phyloP scores from a whole-genome alignment of 2,797 vertebrate species.

The Propithecus perrieri region DNA sequence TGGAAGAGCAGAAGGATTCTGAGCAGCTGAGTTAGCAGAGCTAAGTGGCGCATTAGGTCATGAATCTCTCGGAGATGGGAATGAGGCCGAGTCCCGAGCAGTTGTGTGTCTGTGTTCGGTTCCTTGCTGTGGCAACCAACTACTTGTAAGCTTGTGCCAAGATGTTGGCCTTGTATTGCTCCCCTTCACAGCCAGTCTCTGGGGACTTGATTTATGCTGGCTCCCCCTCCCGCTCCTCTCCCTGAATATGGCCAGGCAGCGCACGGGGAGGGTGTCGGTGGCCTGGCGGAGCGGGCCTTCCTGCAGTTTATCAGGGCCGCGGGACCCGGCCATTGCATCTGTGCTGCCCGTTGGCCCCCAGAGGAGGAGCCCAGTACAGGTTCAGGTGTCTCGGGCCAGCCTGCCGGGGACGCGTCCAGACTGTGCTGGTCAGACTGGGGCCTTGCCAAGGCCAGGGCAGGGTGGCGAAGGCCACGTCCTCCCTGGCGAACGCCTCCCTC shows the following conservation, averaged over 20 bases:
- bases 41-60: fast-evolving
- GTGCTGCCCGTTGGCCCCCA: neutral
- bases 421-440: neutral
- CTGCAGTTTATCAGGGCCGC: neutral
- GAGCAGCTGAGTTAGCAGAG: neutral
- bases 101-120: neutral
- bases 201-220: neutral
- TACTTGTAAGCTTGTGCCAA: neutral
- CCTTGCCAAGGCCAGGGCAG: neutral
- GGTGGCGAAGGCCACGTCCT: neutral
- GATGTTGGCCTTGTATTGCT: neutral
- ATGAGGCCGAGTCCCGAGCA: neutral
- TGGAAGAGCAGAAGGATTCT: neutral
- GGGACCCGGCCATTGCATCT: neutral
- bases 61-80: neutral
- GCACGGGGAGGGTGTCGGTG: fast-evolving
- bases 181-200: neutral
- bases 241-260: neutral
- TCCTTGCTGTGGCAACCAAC: neutral
- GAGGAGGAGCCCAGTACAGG: neutral
- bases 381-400: neutral
- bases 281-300: neutral
- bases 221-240: neutral
- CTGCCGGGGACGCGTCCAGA: neutral
- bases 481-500: neutral